These are phyloP conservation scores for Sclerodermus sp. DNA, from an alignment of 2,888 invertebrate species.

Conservation along the genomic window DNA sequence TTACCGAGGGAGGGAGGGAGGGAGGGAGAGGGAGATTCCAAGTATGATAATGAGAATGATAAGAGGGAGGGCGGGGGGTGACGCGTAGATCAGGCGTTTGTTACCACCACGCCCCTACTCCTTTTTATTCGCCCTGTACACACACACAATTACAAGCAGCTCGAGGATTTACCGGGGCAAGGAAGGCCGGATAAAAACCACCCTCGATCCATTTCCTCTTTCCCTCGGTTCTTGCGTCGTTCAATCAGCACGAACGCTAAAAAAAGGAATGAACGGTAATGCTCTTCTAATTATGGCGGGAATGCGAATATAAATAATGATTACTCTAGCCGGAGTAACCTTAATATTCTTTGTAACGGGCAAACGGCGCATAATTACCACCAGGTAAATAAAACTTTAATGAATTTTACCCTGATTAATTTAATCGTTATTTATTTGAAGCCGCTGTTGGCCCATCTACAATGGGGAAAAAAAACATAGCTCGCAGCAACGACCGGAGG, in stretches of 20 bases:
- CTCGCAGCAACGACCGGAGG: no score
- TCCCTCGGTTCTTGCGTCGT: neutral
- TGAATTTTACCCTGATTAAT: no score
- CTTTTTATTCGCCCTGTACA: neutral
- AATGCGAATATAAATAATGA: neutral
- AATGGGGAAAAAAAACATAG: no score
- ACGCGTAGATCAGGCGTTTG: no score
- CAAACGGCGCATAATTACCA: neutral
- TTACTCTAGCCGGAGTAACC: neutral
- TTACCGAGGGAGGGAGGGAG: no score
- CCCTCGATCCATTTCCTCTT: slow-evolving; percentile 3
- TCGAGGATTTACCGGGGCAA: neutral
- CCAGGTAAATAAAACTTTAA: neutral
- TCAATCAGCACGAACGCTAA: neutral
- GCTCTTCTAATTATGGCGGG: neutral
- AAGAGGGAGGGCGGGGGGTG: no score
- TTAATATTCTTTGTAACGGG: neutral
- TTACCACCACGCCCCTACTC: neutral
- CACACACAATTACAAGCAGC: neutral
- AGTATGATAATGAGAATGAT: no score
- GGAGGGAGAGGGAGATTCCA: no score
- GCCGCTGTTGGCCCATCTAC: no score
- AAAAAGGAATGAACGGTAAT: neutral
- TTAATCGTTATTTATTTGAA: no score
- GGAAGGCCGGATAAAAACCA: slow-evolving; percentile 3